Evolutionary conservation across 2,113 vertebrate species (phyloP), one percentile per base, ranked within the genome.

Genomic region (Serinus canaria): DNA sequence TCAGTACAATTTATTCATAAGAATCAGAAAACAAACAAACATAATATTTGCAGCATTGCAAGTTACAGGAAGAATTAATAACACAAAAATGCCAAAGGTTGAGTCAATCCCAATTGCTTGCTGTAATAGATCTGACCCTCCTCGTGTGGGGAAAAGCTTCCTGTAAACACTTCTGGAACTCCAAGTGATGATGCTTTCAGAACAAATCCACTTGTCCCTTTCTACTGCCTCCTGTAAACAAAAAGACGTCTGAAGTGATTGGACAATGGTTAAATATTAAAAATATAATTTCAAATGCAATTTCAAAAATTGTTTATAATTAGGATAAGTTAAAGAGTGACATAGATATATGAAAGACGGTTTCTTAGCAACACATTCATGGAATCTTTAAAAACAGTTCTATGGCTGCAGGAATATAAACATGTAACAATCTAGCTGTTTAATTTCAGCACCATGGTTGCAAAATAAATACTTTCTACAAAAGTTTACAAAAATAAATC

Each of bases 391-490:
- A 60, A 77, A 90, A 88, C 74, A 62, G 27, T 44, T 17, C 22
- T 53, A 53, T 64, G 49, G n/a, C 31, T 86, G 25, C 66, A 87
- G 66, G 47, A 76, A 72, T 89, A 78, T 87, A 96, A 96, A 94
- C 44, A 83, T 25, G 2, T 81, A 53, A 91, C 58, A 90, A n/a
- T 79, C 91, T 68, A 33, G 35, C 44, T 92, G 80, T 94, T 92
- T 94, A 64, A 92, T 76, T 94, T 87, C 43, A 74, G 91, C 49
- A 82, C 92, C 92, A 95, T 94, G 83, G 89, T 89, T 95, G 94
- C 91, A 95, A 95, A 95, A 92, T 91, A 95, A 96, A 96, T 95
- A 92, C 58, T 79, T 37, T 47, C 21, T 76, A 49, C 64, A 85
- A 72, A 80, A 88, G 27, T 89, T 93, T 91, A 64, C 47, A 77